Evolutionary conservation across 2,888 invertebrate species (phyloP), one percentile per base, ranked within the genome.

Genomic region (Eurytoma adleriae): DNA sequence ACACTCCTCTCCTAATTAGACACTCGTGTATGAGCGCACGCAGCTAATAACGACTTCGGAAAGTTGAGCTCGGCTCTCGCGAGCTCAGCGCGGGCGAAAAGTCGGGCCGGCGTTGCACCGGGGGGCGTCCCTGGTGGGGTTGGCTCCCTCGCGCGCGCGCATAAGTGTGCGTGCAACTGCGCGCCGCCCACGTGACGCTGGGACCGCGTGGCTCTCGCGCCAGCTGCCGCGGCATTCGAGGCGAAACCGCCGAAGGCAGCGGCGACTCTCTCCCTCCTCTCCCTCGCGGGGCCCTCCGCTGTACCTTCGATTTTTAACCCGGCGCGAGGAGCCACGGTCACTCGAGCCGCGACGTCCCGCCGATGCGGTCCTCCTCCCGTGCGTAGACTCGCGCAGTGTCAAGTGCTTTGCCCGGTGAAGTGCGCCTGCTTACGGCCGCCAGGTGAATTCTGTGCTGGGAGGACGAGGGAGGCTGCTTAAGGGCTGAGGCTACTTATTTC

Each of bases 201-300:
- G 68, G 59, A 59, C 67, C 72, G 79, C 73, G 79, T 73, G 79
- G 62, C 67, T 14, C 27, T 57, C 5, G 66, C 67, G 48, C 16
- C 57, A 18, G 57, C 75, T 57, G 70, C 69, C 56, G 67, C 59
- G 48, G 52, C 80, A 80, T 80, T 80, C 77, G 80, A 57, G 80
- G 77, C 77, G 77, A 80, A 73, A 73, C 77, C 66, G 74, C 66
- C 77, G 76, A 66, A 18, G 74, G 69, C 59, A 54, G 69, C 70
- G 57, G 27, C 50, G 48, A 3, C 48, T 30, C 16, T 24, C 57
- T n/a, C 69, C 27, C n/a, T 16, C 48, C 24, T 50, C 54, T 57
- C 13, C 30, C 18, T 50, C 1, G 3, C 3, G 24, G 30, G 5
- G 14, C 12, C 20, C 54, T 54, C 54, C 50, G 16, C 20, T 27